Percentiles rank a stretch among this genome's conserved stretches.
These are phyloP conservation scores for Rana temporaria DNA, from an alignment of 2,113 vertebrate species.

Conservation along the genomic window DNA sequence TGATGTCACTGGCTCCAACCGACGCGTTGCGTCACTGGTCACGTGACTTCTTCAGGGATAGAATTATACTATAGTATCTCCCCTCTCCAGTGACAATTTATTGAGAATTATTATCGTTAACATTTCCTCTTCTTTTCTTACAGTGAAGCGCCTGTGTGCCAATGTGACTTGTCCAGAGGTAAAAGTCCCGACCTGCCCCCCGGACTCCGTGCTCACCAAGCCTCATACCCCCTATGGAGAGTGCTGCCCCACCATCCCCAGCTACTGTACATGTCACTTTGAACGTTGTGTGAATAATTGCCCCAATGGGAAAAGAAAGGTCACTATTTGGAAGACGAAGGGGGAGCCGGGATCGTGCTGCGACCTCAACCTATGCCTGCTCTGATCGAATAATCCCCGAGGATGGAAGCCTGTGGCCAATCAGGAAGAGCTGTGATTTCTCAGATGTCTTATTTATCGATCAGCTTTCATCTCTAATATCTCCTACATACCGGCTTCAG, in stretches of 20 bases:
- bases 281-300: background rate
- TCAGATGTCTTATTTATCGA: too few species aligned
- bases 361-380: constrained; percentile 13
- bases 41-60: too few species aligned
- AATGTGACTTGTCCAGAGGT: constrained; percentile 36
- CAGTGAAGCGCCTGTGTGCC: constrained; percentile 11
- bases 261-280: constrained; percentile 40
- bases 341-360: constrained; percentile 42
- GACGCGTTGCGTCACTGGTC: too few species aligned
- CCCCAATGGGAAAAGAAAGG: constrained; percentile 4
- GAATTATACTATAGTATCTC: too few species aligned
- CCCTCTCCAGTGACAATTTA: too few species aligned
- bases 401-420: too few species aligned
- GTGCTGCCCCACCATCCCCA: constrained; percentile 41
- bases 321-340: background rate
- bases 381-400: background rate
- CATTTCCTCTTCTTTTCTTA: background rate
- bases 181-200: background rate
- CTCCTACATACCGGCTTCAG: too few species aligned
- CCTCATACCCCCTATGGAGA: constrained; percentile 33
- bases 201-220: background rate
- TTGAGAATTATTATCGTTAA: too few species aligned
- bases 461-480: too few species aligned
- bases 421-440: too few species aligned
- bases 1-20: too few species aligned